These are phyloP conservation scores for Alauda arvensis DNA, from an alignment of 2,797 vertebrate genomes.

Conservation along the genomic window DNA sequence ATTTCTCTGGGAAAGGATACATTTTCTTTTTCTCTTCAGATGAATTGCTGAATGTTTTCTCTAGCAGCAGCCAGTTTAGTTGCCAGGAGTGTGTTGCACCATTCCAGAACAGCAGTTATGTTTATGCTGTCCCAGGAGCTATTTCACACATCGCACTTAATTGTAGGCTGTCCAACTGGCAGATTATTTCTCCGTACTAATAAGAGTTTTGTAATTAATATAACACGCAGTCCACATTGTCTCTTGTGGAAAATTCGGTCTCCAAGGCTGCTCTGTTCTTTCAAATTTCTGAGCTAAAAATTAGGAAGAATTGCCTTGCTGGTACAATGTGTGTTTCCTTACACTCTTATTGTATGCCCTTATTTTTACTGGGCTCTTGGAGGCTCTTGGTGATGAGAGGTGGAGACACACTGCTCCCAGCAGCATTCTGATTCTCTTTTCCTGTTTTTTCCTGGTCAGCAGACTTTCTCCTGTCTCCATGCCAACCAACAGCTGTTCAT, in stretches of 20 bases:
- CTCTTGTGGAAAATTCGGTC: neutral
- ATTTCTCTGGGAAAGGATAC: neutral
- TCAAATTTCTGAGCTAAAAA: neutral
- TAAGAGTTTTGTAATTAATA: neutral
- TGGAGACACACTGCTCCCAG: neutral
- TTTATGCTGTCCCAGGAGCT: neutral
- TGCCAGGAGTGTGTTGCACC: neutral
- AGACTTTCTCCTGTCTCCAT: neutral
- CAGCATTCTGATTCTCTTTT: neutral
- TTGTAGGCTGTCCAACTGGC: neutral
- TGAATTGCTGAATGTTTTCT: neutral
- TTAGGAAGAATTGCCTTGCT: neutral
- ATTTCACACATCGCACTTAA: neutral
- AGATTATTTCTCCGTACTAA: neutral
- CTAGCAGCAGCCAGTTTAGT: neutral
- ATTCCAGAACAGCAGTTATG: neutral
- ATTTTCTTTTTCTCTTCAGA: neutral
- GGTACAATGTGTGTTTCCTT: neutral
- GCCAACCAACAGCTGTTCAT: neutral
- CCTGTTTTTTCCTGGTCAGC: neutral
- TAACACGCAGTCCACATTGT: neutral
- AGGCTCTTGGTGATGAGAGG: neutral
- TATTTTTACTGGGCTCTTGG: neutral
- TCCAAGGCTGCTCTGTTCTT: neutral
- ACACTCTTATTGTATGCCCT: neutral